These are phyloP conservation scores for Zoanthus sansibaricus DNA, from an alignment of 92 coral and sea anemone species.

Conservation along the genomic window DNA sequence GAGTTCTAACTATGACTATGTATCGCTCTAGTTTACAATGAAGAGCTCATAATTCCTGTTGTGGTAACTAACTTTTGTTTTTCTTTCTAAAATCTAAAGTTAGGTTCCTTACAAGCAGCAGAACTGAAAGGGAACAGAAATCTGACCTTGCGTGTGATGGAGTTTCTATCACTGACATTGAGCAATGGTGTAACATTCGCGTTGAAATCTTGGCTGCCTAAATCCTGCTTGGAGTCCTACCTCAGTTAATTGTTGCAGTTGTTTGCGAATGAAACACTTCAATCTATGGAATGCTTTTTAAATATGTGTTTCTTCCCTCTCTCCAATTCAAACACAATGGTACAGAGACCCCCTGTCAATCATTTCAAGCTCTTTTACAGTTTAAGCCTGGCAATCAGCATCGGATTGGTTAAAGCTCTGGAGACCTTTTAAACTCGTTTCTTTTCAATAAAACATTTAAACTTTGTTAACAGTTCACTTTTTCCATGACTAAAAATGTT, in stretches of 20 bases:
- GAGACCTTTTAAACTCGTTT: conserved; percentile 31
- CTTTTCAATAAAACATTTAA: background rate
- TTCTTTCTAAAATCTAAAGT: background rate
- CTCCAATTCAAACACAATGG: conserved; percentile 16
- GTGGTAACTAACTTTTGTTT: background rate
- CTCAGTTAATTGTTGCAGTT: background rate
- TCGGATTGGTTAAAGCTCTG: conserved; percentile 37
- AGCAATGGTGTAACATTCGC: background rate
- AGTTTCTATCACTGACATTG: background rate
- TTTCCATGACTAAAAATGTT: background rate
- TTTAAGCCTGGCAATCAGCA: conserved; percentile 5
- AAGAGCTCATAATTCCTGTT: background rate
- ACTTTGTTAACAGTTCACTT: background rate
- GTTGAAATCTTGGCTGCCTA: background rate
- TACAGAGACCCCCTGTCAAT: conserved; percentile 21
- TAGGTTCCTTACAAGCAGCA: background rate
- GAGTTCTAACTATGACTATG: background rate
- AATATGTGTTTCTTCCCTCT: conserved; percentile 10
- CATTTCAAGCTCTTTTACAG: conserved; percentile 16
- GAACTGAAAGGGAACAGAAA: background rate
- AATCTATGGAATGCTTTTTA: background rate
- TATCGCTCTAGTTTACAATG: background rate
- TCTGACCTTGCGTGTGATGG: background rate
- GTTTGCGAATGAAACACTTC: background rate
- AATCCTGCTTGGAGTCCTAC: background rate